Base-by-base conservation (phyloP, 1,140 invertebrate genomes). In the Zeugodacus cucurbitae region DNA sequence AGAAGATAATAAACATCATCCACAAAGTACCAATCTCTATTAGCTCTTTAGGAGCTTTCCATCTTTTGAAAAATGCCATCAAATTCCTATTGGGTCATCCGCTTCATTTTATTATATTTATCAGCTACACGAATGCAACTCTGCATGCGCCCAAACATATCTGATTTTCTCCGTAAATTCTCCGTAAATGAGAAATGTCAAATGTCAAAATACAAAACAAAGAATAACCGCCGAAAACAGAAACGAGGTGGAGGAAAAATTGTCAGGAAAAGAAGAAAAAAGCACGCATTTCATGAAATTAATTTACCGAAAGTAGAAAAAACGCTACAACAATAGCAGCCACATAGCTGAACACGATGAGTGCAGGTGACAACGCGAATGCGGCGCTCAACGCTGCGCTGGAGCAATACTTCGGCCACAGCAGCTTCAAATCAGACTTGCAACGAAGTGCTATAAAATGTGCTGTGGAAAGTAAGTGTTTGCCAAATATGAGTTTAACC, bases 401-500 rank as follows among this genome's bases (percentile, higher is more conserved):
- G 37, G 87, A 90, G 32, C 90, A 90, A 86, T 87, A 91, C 54
- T 93, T 93, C 41, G 91, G 91, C 7, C 90, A 93, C 67, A 89
- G 89, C 1, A 88, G 86, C n/a, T 93, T 93, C 86, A 93, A 93
- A 88, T 92, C 91, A 6, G 90, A 91, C 57, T 89, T 93, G 20
- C 93, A 93, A 86, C 89, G 91, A 78, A 89, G 86, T 29, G 93
- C 92, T 0, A 89, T 93, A 8, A 90, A 90, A 85, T 90, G 90
- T 57, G 91, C 91, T 5, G 88, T 93, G 14, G 91, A 92, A 89
- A 91, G 93, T 93, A 82, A 91, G 89, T 74, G 32, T 3, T 3
- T 86, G 22, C 44, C 7, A 20, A 41, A 58, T 67, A n/a, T 22
- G 22, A 59, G n/a, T n/a, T 48, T 74, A 54, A 87, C 20, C n/a